Evolutionary conservation across 2,797 vertebrate species (phyloP).

Genomic region (Typhlichthys subterraneus): DNA sequence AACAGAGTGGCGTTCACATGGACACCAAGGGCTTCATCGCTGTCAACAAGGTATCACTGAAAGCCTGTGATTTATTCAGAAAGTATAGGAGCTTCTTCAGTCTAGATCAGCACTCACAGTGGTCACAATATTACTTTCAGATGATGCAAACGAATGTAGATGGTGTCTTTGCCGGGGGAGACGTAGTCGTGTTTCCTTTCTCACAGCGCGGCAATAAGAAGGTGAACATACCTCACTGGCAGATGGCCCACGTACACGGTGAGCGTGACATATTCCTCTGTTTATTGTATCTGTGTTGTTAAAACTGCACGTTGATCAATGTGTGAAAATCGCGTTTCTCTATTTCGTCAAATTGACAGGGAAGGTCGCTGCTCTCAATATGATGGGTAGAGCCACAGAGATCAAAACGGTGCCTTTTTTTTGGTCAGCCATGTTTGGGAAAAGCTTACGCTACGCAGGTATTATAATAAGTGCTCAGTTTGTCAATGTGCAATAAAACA

Average conservation of each 20-base stretch:
- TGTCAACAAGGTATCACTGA: slow-evolving; percentile 88
- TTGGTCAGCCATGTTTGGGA: slow-evolving; percentile 98
- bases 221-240: slow-evolving; percentile 97
- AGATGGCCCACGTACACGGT: slow-evolving; percentile 98
- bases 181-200: slow-evolving; percentile 89
- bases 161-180: slow-evolving; percentile 91
- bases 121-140: slow-evolving; percentile 58
- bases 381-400: slow-evolving; percentile 89
- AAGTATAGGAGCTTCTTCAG: background rate
- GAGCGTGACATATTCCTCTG: slow-evolving; percentile 43
- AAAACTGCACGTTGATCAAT: background rate
- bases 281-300: background rate
- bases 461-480: slow-evolving; percentile 1
- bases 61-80: background rate
- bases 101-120: background rate
- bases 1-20: slow-evolving; percentile 89
- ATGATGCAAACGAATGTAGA: slow-evolving; percentile 95
- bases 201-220: slow-evolving; percentile 91
- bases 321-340: background rate
- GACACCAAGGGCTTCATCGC: slow-evolving; percentile 94
- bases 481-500: background rate
- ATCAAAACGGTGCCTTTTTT: slow-evolving; percentile 93
- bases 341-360: slow-evolving; percentile 70
- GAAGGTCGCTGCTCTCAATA: slow-evolving; percentile 89
- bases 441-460: slow-evolving; percentile 94